These are phyloP conservation scores for Aspidiotus destructor DNA, from an alignment of 2,888 invertebrate genomes.

Conservation along the genomic window DNA sequence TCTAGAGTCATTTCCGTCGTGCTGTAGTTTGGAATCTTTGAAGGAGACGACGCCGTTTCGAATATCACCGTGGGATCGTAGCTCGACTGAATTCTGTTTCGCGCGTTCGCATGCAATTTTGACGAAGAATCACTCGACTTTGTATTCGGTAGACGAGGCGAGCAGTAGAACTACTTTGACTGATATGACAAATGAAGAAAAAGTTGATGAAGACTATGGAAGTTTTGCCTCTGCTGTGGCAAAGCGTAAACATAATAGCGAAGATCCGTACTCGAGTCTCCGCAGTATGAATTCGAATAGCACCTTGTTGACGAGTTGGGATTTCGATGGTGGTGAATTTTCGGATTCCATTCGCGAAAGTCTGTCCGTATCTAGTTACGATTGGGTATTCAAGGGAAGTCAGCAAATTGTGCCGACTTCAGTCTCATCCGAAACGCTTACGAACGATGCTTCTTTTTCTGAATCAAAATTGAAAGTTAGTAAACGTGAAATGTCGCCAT, in stretches of 20 bases:
- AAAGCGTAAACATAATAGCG: not conserved
- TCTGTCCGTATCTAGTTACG: slow-evolving; percentile 23
- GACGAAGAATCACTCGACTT: slow-evolving; percentile 41
- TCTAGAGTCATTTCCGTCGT: slow-evolving; percentile 44
- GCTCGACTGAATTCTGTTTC: slow-evolving; percentile 63
- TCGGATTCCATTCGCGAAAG: slow-evolving; percentile 18
- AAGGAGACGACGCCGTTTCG: slow-evolving; percentile 45
- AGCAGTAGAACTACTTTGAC: not conserved
- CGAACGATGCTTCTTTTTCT: slow-evolving; percentile 15
- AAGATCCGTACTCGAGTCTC: not conserved
- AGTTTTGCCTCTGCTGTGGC: too few species aligned
- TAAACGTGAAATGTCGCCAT: slow-evolving; percentile 3
- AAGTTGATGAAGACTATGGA: too few species aligned
- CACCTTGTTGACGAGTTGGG: not conserved
- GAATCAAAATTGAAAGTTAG: not conserved
- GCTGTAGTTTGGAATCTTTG: slow-evolving; percentile 45
- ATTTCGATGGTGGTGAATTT: not conserved
- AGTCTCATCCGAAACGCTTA: slow-evolving; percentile 24
- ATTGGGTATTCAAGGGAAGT: slow-evolving; percentile 19
- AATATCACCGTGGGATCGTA: slow-evolving; percentile 60
- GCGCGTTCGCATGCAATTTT: slow-evolving; percentile 60
- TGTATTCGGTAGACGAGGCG: slow-evolving; percentile 35
- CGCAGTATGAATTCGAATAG: not conserved
- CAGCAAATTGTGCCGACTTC: not conserved
- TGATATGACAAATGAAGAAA: too few species aligned